Conservation (phyloP, 2,797 vertebrate genomes). For the Hippocampus kuda region DNA sequence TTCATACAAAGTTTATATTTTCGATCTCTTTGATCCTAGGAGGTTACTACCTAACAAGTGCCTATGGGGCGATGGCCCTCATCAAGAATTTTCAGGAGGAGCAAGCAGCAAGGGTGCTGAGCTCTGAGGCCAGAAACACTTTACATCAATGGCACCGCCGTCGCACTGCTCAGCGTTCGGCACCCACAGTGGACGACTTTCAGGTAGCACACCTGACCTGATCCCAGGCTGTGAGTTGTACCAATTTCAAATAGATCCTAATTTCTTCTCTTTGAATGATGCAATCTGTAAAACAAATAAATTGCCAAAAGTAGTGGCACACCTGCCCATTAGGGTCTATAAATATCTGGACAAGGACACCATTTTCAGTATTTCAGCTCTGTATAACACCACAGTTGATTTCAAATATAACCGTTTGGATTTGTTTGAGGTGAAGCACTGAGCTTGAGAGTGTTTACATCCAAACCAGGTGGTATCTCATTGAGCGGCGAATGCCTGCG, state of each 20-base stretch:
- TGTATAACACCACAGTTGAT: too few species aligned
- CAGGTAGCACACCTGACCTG: constrained; percentile 73
- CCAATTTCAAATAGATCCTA: constrained; percentile 15
- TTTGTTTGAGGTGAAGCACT: too few species aligned
- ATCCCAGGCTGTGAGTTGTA: constrained; percentile 50
- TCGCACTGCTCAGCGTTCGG: constrained; percentile 78
- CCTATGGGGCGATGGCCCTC: constrained; percentile 89
- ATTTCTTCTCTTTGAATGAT: constrained; percentile 8
- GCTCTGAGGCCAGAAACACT: constrained; percentile 86
- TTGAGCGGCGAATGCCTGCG: too few species aligned
- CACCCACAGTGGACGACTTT: constrained; percentile 89
- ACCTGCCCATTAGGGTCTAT: not conserved
- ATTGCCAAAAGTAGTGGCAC: not conserved
- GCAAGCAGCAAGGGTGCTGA: constrained; percentile 84
- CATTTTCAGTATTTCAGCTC: too few species aligned
- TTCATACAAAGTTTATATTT: not conserved
- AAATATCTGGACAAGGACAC: too few species aligned
- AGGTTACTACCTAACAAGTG: constrained; percentile 94
- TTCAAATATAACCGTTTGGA: too few species aligned
- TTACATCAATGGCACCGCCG: constrained; percentile 91
- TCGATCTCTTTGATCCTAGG: constrained; percentile 56
- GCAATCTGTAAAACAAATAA: not conserved
- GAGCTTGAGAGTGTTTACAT: constrained; percentile 29
- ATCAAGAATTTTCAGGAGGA: constrained; percentile 98
- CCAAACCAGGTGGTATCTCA: constrained; percentile 20